Evolutionary conservation across 2,888 invertebrate genomes (phyloP).

Genomic region (Lasioglossum zephyrum): DNA sequence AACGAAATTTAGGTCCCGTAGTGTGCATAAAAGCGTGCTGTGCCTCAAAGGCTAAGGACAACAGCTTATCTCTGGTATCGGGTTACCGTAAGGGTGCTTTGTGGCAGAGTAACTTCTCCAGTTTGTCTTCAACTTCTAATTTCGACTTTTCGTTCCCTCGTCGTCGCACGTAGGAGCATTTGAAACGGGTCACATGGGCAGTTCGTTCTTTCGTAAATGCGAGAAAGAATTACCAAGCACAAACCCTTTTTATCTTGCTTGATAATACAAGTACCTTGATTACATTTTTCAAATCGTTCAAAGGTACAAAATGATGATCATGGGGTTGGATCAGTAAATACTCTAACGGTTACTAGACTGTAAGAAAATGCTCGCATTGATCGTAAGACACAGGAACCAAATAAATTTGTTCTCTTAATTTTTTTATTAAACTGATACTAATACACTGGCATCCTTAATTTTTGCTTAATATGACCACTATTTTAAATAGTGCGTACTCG

Average conservation of each 20-base stretch:
- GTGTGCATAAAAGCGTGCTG: conserved; percentile 16
- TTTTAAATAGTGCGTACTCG: too few species aligned
- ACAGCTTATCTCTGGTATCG: conserved; percentile 8
- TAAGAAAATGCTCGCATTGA: too few species aligned
- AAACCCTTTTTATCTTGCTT: neutral
- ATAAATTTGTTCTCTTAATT: too few species aligned
- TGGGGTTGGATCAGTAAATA: neutral
- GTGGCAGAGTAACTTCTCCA: neutral
- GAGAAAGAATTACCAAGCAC: neutral
- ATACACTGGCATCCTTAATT: too few species aligned
- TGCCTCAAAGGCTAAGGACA: neutral
- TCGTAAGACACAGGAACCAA: too few species aligned
- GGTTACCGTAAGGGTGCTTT: neutral
- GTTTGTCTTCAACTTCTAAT: neutral
- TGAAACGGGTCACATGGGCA: neutral
- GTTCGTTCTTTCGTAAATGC: neutral
- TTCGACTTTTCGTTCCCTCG: neutral
- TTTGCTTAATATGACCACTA: too few species aligned
- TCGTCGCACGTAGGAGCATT: neutral
- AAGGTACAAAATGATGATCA: neutral
- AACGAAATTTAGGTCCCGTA: conserved; percentile 18
- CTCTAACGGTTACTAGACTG: neutral
- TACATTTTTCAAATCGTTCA: neutral
- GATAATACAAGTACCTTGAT: neutral
- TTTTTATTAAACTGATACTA: too few species aligned